Conservation (phyloP, 2,797 vertebrate genomes). For the Bryconaethiops microstoma region DNA sequence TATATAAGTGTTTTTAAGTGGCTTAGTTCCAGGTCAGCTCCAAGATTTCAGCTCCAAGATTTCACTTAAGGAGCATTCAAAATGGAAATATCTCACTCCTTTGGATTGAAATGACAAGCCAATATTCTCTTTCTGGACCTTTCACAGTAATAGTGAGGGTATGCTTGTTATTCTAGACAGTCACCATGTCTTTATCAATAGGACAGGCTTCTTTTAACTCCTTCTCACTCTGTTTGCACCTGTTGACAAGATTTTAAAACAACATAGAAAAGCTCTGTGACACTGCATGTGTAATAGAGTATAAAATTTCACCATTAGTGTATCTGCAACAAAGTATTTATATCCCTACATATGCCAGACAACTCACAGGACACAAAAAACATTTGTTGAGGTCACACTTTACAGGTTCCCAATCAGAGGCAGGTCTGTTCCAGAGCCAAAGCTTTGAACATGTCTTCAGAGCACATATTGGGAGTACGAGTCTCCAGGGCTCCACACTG, state of each 20-base stretch:
- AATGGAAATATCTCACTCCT: no score
- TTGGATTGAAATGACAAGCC: no score
- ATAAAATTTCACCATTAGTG: slow-evolving; percentile 28
- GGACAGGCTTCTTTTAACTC: neutral
- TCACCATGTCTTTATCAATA: slow-evolving; percentile 12
- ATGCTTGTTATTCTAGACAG: slow-evolving; percentile 7
- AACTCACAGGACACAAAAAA: slow-evolving; percentile 26
- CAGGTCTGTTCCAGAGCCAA: slow-evolving; percentile 48
- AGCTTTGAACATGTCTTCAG: slow-evolving; percentile 68
- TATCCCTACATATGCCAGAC: slow-evolving; percentile 27
- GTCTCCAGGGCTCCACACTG: slow-evolving; percentile 60
- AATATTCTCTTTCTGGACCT: neutral
- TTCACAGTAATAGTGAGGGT: neutral
- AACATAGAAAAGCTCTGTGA: slow-evolving; percentile 2
- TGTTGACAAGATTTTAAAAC: slow-evolving; percentile 28
- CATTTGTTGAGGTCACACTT: slow-evolving; percentile 42
- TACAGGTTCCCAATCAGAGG: slow-evolving; percentile 54
- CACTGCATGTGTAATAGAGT: slow-evolving; percentile 36
- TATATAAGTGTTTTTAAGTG: no score
- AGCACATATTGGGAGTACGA: slow-evolving; percentile 53
- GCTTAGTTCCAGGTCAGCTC: no score
- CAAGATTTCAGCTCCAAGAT: no score
- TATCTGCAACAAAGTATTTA: slow-evolving; percentile 9
- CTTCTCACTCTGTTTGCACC: neutral
- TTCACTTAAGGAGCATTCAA: no score